Conservation (phyloP, 2,113 vertebrate genomes). For the Cyanoliseus patagonus region DNA sequence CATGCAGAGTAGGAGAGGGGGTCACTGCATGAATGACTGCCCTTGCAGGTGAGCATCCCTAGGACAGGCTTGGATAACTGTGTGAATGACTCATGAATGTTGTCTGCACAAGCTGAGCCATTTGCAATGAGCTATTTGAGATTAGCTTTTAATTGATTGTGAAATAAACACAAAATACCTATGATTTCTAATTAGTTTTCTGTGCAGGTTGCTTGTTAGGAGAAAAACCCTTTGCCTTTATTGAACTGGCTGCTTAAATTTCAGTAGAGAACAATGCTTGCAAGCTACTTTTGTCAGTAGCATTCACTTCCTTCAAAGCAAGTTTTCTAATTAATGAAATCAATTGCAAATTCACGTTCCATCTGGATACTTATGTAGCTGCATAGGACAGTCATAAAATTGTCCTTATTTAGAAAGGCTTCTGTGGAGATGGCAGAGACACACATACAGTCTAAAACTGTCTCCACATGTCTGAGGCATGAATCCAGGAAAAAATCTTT, state of each 20-base stretch:
- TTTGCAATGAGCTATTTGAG: neutral
- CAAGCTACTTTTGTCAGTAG: neutral
- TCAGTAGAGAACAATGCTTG: neutral
- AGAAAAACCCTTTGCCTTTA: neutral
- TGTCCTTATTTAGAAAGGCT: neutral
- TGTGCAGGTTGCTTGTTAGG: neutral
- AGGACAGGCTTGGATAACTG: too few species aligned
- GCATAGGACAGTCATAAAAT: neutral
- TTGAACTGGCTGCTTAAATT: neutral
- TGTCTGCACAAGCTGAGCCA: neutral
- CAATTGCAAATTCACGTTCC: neutral
- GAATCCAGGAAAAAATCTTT: neutral
- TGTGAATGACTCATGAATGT: rapidly evolving
- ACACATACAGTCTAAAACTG: neutral
- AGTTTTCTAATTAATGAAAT: neutral
- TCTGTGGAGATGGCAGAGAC: neutral
- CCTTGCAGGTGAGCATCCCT: neutral
- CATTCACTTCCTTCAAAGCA: neutral
- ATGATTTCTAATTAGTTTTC: neutral
- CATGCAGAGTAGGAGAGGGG: neutral
- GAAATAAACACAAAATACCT: neutral
- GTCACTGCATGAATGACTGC: rapidly evolving
- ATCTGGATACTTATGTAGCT: neutral
- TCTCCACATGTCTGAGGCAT: neutral
- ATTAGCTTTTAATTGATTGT: neutral